phyloP scores from a whole-genome alignment of 1,140 invertebrate genomes.

The Coptotermes formosanus region DNA sequence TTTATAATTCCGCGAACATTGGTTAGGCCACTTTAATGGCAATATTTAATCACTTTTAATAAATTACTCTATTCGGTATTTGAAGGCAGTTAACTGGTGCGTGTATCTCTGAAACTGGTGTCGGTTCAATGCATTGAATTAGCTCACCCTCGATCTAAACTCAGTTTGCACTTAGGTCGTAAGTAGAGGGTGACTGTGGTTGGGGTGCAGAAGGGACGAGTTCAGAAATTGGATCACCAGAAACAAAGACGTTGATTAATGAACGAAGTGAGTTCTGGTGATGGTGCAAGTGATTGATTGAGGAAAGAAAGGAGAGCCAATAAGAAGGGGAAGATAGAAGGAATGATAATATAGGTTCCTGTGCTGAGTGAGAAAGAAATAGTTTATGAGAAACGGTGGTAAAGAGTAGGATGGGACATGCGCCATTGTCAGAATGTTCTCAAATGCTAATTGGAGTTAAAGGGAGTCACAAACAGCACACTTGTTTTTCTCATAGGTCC shows the following conservation, averaged over 20 bases:
- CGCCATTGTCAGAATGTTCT: neutral
- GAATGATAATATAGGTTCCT: neutral
- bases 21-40: no score
- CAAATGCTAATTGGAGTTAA: neutral
- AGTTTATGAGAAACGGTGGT: neutral
- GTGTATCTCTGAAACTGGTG: neutral
- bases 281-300: slow-evolving; percentile 25
- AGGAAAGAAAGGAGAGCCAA: slow-evolving; percentile 14
- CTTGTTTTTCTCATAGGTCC: neutral
- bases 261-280: slow-evolving; percentile 12
- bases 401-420: neutral
- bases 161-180: neutral
- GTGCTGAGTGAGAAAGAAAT: neutral
- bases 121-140: neutral
- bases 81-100: no score
- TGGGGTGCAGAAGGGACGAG: neutral
- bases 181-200: neutral
- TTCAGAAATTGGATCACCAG: slow-evolving; percentile 27
- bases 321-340: neutral
- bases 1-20: no score
- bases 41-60: no score
- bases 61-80: no score
- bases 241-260: slow-evolving; percentile 31
- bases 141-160: neutral
- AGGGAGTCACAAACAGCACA: neutral